These are phyloP conservation scores for Amphipoea oculea DNA, from an alignment of 2,888 invertebrate species.

Conservation along the genomic window DNA sequence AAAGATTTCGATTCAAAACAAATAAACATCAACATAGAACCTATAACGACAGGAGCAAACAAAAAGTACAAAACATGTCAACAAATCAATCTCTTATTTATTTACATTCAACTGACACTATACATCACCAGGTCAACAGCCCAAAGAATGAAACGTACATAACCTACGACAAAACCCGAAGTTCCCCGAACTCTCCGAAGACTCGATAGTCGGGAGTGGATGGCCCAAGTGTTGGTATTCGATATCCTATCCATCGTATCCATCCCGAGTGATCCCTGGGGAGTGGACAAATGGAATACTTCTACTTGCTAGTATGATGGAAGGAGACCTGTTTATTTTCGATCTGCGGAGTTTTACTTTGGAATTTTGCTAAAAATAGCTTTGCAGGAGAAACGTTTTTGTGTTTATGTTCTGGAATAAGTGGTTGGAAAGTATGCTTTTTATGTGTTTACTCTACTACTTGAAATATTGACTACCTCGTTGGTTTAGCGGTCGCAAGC, in stretches of 20 bases:
- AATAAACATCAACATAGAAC: background rate
- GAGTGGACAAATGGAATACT: conserved; percentile 65
- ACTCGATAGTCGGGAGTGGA: conserved; percentile 18
- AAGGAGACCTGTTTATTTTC: conserved; percentile 49
- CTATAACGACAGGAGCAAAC: background rate
- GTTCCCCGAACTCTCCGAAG: conserved; percentile 14
- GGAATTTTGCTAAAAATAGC: conserved; percentile 12
- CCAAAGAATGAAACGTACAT: conserved; percentile 2
- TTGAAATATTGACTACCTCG: too few relatives aligned
- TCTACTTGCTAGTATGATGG: conserved; percentile 35
- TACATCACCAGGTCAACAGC: conserved; percentile 4
- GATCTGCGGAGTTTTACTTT: conserved; percentile 7
- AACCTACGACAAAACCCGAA: conserved; percentile 9
- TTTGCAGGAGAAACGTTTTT: background rate
- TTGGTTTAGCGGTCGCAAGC: too few relatives aligned
- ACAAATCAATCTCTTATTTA: background rate
- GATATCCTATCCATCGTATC: conserved; percentile 54
- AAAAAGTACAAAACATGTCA: background rate
- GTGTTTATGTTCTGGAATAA: background rate
- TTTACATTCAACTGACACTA: background rate
- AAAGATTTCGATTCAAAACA: background rate
- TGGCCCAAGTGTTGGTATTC: conserved; percentile 37
- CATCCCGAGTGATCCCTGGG: conserved; percentile 50
- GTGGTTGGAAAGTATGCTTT: background rate
- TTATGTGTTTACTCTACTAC: background rate